Percentiles rank a stretch among this genome's conserved stretches.
These are phyloP conservation scores for Todiramphus chloris DNA, from an alignment of 2,113 vertebrate genomes.

Conservation along the genomic window DNA sequence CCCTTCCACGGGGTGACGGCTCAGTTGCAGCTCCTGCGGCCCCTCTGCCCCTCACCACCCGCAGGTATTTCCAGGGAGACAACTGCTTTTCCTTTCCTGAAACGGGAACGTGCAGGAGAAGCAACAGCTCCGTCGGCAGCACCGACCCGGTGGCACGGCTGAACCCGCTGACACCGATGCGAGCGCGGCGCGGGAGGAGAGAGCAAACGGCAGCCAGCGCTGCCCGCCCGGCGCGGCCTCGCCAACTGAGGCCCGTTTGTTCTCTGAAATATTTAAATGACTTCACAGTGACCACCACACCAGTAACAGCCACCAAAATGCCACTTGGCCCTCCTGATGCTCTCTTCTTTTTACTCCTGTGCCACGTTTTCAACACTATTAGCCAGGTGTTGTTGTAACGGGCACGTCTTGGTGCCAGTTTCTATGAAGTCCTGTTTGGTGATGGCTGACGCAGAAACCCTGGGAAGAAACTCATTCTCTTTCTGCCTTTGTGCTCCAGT, in stretches of 20 bases:
- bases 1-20: background rate
- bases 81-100: background rate
- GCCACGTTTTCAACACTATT: background rate
- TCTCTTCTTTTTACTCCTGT: background rate
- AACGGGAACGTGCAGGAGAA: background rate
- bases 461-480: background rate
- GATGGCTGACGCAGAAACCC: background rate
- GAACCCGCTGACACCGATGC: background rate
- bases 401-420: background rate
- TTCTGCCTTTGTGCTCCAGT: background rate
- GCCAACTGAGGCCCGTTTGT: background rate
- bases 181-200: background rate
- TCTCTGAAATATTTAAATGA: background rate
- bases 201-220: background rate
- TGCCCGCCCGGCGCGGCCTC: background rate
- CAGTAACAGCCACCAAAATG: background rate
- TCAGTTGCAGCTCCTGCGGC: background rate
- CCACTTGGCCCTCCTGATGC: background rate
- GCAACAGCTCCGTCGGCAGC: background rate
- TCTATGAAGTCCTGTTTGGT: background rate
- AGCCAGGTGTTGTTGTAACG: background rate
- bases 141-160: background rate
- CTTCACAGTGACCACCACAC: background rate
- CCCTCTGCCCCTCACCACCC: background rate
- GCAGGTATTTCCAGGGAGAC: rapidly evolving